Conservation (phyloP, 2,888 invertebrate genomes). For the Lasioglossum marginatum region DNA sequence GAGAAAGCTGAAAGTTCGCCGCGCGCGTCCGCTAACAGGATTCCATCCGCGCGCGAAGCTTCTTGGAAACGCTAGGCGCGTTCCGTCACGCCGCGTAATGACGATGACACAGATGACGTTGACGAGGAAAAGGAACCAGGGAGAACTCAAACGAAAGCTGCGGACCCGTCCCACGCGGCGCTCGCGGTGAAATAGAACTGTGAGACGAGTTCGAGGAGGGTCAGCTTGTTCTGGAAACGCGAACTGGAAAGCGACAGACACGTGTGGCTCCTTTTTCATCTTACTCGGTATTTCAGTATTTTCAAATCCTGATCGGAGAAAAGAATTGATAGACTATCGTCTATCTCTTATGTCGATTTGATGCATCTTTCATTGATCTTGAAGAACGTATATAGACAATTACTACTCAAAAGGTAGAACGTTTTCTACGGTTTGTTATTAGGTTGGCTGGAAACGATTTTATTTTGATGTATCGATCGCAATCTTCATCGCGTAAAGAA, state of each 20-base stretch:
- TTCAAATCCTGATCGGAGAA: neutral
- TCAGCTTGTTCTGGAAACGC: constrained; percentile 21
- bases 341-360: neutral
- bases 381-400: no score
- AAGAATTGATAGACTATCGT: no score
- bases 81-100: constrained; percentile 29
- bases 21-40: constrained; percentile 38
- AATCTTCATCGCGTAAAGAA: no score
- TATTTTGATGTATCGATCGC: neutral
- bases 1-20: constrained; percentile 1
- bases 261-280: neutral
- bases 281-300: neutral
- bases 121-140: constrained; percentile 19
- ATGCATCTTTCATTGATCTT: neutral
- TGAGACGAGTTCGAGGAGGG: constrained; percentile 25
- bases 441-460: neutral
- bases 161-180: constrained; percentile 38
- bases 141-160: constrained; percentile 33
- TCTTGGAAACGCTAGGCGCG: constrained; percentile 28
- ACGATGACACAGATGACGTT: constrained; percentile 40
- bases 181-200: constrained; percentile 50
- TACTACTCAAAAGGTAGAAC: no score
- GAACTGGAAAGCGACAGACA: neutral
- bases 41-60: constrained; percentile 34
- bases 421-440: neutral